Evolutionary conservation across 92 coral and sea anemone species (phyloP).

Genomic region (Hydrozoanthus gracilis): DNA sequence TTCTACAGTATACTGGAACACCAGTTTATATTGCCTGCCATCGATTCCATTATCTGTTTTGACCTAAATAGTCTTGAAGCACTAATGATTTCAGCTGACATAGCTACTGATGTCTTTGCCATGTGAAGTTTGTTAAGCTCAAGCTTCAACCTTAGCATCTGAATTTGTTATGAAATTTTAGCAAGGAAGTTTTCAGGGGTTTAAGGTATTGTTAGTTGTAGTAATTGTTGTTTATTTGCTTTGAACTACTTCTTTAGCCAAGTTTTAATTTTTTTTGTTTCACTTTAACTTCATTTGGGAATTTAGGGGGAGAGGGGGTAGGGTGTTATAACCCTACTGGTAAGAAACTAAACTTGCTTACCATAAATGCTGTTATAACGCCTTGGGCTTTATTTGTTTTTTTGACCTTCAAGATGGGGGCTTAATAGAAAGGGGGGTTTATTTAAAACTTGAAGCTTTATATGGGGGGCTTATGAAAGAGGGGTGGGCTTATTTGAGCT

Average conservation of each 20-base stretch:
- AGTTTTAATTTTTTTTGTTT: background rate
- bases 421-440: no score
- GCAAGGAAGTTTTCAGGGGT: background rate
- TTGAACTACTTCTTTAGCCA: background rate
- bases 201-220: constrained; percentile 9
- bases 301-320: no score
- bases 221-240: background rate
- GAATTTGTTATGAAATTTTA: background rate
- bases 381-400: no score
- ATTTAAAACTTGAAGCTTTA: no score
- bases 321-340: no score
- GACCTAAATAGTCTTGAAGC: background rate
- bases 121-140: background rate
- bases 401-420: no score
- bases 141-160: background rate
- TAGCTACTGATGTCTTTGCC: background rate
- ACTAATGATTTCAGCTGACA: background rate
- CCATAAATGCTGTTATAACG: no score
- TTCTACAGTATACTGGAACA: background rate
- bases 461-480: no score
- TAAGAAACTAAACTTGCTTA: no score
- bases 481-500: no score
- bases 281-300: background rate
- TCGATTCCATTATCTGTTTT: background rate
- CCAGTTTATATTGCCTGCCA: background rate